phyloP scores from a whole-genome alignment of 2,113 vertebrate species.

The Sclerurus mexicanus region DNA sequence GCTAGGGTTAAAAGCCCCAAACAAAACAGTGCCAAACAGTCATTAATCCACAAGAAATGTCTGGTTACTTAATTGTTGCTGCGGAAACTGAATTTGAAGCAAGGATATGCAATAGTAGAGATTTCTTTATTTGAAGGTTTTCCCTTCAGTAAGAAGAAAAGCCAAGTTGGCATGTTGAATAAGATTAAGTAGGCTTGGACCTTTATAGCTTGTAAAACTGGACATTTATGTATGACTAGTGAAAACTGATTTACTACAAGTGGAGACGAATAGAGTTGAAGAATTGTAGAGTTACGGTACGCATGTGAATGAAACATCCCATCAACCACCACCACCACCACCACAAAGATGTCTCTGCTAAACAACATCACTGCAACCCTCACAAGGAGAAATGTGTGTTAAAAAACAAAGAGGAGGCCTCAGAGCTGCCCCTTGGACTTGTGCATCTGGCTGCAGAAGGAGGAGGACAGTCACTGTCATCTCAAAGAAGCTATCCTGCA shows the following conservation, averaged over 20 bases:
- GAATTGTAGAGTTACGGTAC: background rate
- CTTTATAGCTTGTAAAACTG: conserved; percentile 28
- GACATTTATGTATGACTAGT: background rate
- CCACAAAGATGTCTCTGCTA: background rate
- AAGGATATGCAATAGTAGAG: background rate
- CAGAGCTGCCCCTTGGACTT: background rate
- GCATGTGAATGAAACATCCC: accelerated
- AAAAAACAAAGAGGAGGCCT: background rate
- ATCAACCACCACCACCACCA: background rate
- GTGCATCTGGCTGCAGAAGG: background rate
- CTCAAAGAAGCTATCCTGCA: background rate
- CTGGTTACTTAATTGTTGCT: conserved; percentile 47
- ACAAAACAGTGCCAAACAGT: conserved; percentile 27
- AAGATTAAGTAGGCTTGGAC: background rate
- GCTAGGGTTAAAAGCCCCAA: conserved; percentile 49
- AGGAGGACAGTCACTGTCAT: background rate
- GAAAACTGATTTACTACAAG: conserved; percentile 9
- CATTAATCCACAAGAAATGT: conserved; percentile 43
- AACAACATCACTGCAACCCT: background rate
- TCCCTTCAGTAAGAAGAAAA: conserved; percentile 18
- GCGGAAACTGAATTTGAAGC: background rate
- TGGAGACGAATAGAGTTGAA: background rate
- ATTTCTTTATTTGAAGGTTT: conserved; percentile 26
- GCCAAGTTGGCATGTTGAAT: background rate
- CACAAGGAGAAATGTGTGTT: background rate